A percentile compares a stretch with the other conserved stretches of the same genome.
These are phyloP conservation scores for Hydrolagus affinis DNA, from an alignment of 2,113 vertebrate species.

Conservation along the genomic window DNA sequence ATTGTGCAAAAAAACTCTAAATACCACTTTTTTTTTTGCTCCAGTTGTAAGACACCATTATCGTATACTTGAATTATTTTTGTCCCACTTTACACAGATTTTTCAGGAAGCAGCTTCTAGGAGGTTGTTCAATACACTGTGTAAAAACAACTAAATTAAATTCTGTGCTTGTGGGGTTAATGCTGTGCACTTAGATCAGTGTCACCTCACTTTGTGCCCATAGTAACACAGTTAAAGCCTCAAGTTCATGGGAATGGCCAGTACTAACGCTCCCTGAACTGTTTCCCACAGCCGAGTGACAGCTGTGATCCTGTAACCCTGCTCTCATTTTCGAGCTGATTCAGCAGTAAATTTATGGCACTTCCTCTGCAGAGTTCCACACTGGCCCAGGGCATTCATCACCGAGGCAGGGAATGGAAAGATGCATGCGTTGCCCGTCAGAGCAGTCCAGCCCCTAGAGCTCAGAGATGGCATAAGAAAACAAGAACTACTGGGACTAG, in stretches of 20 bases:
- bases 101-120: background rate
- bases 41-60: background rate
- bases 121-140: background rate
- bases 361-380: slow-evolving; percentile 65
- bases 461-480: slow-evolving; percentile 53
- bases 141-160: background rate
- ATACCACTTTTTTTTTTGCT: too few relatives aligned
- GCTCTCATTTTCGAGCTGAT: slow-evolving; percentile 49
- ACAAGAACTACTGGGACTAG: slow-evolving; percentile 49
- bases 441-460: slow-evolving; percentile 48
- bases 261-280: slow-evolving; percentile 75
- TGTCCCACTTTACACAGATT: too few relatives aligned
- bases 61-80: background rate
- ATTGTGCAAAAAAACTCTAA: background rate
- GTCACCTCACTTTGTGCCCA: slow-evolving; percentile 65
- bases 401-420: slow-evolving; percentile 51
- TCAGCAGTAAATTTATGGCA: slow-evolving; percentile 65
- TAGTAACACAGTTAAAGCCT: slow-evolving; percentile 51
- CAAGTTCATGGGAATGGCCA: slow-evolving; percentile 92
- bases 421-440: slow-evolving; percentile 55
- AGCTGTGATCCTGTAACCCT: slow-evolving; percentile 84
- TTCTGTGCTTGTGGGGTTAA: slow-evolving; percentile 34
- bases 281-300: slow-evolving; percentile 90
- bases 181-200: slow-evolving; percentile 59
- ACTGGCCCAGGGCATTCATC: slow-evolving; percentile 63